phyloP scores from a whole-genome alignment of 2,888 invertebrate species.

The Muschampia plurimacula region DNA sequence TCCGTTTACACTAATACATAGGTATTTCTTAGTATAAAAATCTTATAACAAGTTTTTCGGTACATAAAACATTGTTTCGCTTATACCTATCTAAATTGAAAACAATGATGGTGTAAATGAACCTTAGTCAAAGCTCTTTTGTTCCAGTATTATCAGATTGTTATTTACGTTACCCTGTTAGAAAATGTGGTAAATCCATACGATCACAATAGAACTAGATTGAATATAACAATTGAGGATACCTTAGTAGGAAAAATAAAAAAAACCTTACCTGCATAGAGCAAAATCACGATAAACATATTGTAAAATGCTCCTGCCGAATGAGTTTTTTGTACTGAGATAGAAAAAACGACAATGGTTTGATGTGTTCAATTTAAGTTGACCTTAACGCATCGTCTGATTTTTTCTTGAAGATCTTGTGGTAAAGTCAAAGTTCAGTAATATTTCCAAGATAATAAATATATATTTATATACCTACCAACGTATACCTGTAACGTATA shows the following conservation, averaged over 20 bases:
- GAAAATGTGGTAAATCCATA: not conserved
- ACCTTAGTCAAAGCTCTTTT: slow-evolving; percentile 34
- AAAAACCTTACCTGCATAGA: no score
- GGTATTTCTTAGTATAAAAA: not conserved
- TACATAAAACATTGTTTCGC: slow-evolving; percentile 30
- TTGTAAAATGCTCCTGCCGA: not conserved
- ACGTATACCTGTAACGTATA: no score
- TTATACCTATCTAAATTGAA: slow-evolving; percentile 27
- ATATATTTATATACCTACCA: no score
- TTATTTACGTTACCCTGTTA: slow-evolving; percentile 17
- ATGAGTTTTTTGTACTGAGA: not conserved
- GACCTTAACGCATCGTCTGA: slow-evolving; percentile 11
- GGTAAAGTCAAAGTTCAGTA: not conserved
- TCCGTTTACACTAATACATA: not conserved
- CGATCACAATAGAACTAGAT: slow-evolving; percentile 6
- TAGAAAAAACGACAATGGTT: not conserved
- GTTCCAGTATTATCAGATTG: slow-evolving; percentile 25
- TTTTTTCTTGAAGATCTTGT: slow-evolving; percentile 4
- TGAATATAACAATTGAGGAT: not conserved
- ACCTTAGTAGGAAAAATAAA: not conserved
- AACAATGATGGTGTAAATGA: slow-evolving; percentile 36
- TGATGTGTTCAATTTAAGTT: not conserved
- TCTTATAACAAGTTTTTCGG: not conserved
- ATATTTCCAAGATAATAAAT: no score
- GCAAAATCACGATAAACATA: no score